Percentiles rank a stretch among this genome's conserved stretches.
These are phyloP conservation scores for Drosophila macrospina DNA, from an alignment of 2,888 invertebrate genomes.

Conservation along the genomic window DNA sequence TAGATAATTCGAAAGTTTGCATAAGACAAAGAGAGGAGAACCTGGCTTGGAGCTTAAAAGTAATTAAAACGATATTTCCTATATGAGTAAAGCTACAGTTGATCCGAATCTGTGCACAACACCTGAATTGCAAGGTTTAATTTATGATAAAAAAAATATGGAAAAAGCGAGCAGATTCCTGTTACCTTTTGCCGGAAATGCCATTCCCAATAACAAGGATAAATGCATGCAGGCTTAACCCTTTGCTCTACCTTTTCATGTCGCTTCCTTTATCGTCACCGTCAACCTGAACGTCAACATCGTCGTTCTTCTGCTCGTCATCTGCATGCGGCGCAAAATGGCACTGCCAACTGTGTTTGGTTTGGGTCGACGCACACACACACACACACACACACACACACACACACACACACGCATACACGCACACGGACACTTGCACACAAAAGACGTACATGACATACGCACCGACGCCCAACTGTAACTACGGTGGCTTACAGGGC, in stretches of 20 bases:
- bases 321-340: constrained; percentile 51
- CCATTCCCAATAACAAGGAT: constrained; percentile 51
- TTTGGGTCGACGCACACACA: constrained; percentile 38
- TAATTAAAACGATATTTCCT: constrained; percentile 18
- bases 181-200: constrained; percentile 27
- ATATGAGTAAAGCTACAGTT: constrained; percentile 8
- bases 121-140: constrained; percentile 17
- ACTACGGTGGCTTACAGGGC: constrained; percentile 80
- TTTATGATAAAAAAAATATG: constrained; percentile 15
- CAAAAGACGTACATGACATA: constrained; percentile 83
- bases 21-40: not conserved
- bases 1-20: constrained; percentile 10
- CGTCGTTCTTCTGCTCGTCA: constrained; percentile 42
- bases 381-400: constrained; percentile 30
- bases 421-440: constrained; percentile 1
- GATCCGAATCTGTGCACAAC: constrained; percentile 6
- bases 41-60: constrained; percentile 1
- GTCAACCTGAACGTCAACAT: constrained; percentile 35
- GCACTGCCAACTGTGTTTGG: constrained; percentile 53
- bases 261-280: constrained; percentile 52
- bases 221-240: constrained; percentile 62
- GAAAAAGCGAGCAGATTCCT: constrained; percentile 6
- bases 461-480: constrained; percentile 83
- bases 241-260: constrained; percentile 62
- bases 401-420: not conserved